Base-by-base conservation (phyloP, 2,888 invertebrate genomes). In the Eurois occulta region DNA sequence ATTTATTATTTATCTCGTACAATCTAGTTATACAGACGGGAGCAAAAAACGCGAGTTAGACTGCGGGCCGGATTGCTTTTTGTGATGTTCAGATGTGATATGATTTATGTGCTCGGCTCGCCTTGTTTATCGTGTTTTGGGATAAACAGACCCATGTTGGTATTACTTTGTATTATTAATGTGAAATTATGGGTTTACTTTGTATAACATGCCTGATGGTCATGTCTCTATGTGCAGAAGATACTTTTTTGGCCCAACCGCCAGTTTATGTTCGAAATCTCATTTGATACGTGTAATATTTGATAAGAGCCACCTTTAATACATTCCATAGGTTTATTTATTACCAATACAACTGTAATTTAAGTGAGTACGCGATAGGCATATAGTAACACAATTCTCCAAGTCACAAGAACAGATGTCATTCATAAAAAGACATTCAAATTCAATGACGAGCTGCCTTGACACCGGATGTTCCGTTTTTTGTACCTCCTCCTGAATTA, bases 381-480 rank as follows among this genome's bases (percentile, higher is more conserved):
- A 83, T 84, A 73, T 64, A 28, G 43, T 67, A 52, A 67, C 60
- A 55, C n/a, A 72, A 71, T 76, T 64, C 58, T 72, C 66, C 64
- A 46, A 67, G 66, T 64, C 32, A 66, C 60, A 66, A 52, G 72
- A 86, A 75, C 86, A 84, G 83, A 84, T 84, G 83, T 78, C 83
- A 78, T 75, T 83, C 72, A 84, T 70, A 72, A 60, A 60, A 55
- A 70, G 62, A 75, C 85, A 88, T 89, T 88, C 80, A 84, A 86
- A 91, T 90, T 88, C 87, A 87, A 87, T 86, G 77, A 83, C 75
- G 84, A 76, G 60, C 70, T 74, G 79, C 78, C 77, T 82, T 71
- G 75, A 80, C 80, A 75, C 87, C 90, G 90, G 91, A 91, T 86
- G 85, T 88, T 81, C 81, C 79, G 80, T 87, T 88, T 90, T 91